Evolutionary conservation across 2,888 invertebrate species (phyloP).

Genomic region (Synergus umbraculus): DNA sequence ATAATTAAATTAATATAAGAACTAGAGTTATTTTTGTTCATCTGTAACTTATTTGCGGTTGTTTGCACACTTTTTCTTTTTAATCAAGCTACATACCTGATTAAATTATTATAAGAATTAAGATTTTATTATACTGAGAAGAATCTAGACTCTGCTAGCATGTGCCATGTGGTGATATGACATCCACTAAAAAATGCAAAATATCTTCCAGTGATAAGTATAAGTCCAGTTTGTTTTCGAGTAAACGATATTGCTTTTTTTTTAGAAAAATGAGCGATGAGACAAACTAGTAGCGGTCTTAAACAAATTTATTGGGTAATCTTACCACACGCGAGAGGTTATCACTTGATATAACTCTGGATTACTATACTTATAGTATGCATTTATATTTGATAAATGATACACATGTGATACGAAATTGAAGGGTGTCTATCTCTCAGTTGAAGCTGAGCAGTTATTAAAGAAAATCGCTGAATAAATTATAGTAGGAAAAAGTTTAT

Average conservation of each 20-base stretch:
- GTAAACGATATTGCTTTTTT: neutral
- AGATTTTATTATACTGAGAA: neutral
- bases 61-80: neutral
- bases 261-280: neutral
- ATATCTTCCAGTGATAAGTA: neutral
- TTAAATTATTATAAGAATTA: neutral
- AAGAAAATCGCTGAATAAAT: neutral
- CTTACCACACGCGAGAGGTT: constrained; percentile 26
- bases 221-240: neutral
- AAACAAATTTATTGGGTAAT: constrained; percentile 21
- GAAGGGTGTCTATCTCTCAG: neutral
- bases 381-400: constrained; percentile 6
- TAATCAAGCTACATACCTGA: too few species aligned
- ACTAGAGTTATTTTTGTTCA: neutral
- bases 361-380: neutral
- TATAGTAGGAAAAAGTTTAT: neutral
- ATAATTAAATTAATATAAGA: constrained; percentile 43
- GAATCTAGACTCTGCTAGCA: neutral
- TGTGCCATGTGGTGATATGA: neutral
- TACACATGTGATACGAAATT: neutral
- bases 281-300: neutral
- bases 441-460: neutral
- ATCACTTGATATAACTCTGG: constrained; percentile 7
- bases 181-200: neutral
- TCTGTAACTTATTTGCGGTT: neutral